Evolutionary conservation across 2,797 vertebrate genomes (phyloP).

Genomic region (Hafferia zeledoni): DNA sequence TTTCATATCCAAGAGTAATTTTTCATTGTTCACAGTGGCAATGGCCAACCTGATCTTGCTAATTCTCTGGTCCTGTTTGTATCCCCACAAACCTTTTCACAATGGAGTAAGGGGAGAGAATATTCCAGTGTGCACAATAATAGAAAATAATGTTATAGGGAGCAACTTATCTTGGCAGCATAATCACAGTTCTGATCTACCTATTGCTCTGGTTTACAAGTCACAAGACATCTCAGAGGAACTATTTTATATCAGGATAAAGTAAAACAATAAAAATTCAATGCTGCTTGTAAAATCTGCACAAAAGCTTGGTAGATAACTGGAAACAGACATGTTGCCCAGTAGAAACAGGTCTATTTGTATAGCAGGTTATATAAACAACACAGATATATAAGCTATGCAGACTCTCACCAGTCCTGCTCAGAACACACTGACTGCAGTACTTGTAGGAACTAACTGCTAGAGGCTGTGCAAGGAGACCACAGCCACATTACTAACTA

Average conservation of each 20-base stretch:
- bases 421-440: background rate
- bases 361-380: background rate
- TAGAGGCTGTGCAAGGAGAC: background rate
- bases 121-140: background rate
- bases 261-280: slow-evolving; percentile 25
- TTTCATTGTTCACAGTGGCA: slow-evolving; percentile 20
- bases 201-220: slow-evolving; percentile 6
- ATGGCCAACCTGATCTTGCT: background rate
- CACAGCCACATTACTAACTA: background rate
- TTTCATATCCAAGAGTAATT: slow-evolving; percentile 38
- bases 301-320: background rate
- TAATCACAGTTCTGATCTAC: slow-evolving; percentile 13
- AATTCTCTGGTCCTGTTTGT: background rate
- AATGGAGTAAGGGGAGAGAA: background rate
- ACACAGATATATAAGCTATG: background rate
- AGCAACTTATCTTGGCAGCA: background rate
- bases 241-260: background rate
- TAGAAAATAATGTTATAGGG: background rate
- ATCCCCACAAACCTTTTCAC: background rate
- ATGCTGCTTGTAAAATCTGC: slow-evolving; percentile 6
- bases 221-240: background rate
- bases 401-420: background rate
- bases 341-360: background rate
- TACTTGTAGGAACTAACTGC: background rate
- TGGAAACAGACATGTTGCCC: slow-evolving; percentile 28